Conservation (phyloP, 2,113 vertebrate species). For the Sebastes fasciatus region DNA sequence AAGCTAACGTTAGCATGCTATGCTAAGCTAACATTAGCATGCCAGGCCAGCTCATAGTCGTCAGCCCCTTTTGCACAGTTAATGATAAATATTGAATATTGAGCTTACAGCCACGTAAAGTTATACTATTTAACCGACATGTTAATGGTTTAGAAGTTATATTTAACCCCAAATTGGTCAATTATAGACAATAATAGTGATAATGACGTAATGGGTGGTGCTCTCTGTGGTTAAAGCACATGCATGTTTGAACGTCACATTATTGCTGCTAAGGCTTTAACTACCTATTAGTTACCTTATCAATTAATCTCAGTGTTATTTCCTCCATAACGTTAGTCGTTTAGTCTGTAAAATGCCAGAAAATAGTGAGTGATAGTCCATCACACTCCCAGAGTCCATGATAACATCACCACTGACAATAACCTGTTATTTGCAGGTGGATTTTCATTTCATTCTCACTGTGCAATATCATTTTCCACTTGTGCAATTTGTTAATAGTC, state of each 20-base stretch:
- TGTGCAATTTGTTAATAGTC: no score
- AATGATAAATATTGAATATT: not conserved
- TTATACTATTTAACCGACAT: rapidly evolving
- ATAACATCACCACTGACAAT: no score
- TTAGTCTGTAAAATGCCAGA: not conserved
- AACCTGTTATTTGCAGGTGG: no score
- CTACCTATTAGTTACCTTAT: not conserved
- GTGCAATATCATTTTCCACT: no score
- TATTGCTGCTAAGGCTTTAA: not conserved
- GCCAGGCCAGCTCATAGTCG: slow-evolving; percentile 40
- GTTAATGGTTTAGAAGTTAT: not conserved
- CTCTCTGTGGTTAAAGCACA: slow-evolving; percentile 27
- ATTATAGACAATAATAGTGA: not conserved
- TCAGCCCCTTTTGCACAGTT: not conserved
- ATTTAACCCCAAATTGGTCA: not conserved
- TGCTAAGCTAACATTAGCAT: slow-evolving; percentile 58
- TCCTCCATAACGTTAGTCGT: not conserved
- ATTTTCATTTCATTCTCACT: no score
- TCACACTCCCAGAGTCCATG: not conserved
- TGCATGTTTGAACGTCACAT: slow-evolving; percentile 4
- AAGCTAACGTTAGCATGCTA: slow-evolving; percentile 39
- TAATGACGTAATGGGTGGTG: slow-evolving; percentile 4
- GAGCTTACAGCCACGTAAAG: not conserved
- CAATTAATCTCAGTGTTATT: not conserved
- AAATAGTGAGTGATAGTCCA: no score